Evolutionary conservation across 2,888 invertebrate genomes (phyloP).

Genomic region (Caenorhabditis doughertyi): DNA sequence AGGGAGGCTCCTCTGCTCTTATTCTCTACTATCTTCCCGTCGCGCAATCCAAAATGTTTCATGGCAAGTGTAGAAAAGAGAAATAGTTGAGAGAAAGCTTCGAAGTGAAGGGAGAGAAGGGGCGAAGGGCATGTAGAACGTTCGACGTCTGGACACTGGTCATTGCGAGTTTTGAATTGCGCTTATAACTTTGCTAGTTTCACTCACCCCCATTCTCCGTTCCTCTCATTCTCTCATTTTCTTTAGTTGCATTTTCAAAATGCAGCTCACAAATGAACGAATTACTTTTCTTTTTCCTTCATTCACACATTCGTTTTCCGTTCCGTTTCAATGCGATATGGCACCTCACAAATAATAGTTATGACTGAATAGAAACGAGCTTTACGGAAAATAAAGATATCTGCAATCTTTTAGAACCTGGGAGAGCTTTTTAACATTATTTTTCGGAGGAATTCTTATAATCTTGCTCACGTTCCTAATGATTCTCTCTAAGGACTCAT

Average conservation of each 20-base stretch:
- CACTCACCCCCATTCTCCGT: background rate
- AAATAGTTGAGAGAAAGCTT: slow-evolving; percentile 3
- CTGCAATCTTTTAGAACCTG: too few species aligned
- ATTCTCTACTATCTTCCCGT: slow-evolving; percentile 27
- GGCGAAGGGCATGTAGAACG: slow-evolving; percentile 17
- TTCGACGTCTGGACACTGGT: slow-evolving; percentile 50
- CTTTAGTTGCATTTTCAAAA: slow-evolving; percentile 29
- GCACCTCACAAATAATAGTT: slow-evolving; percentile 24
- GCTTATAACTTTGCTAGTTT: slow-evolving; percentile 47
- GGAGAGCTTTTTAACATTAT: too few species aligned
- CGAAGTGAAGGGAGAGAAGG: slow-evolving; percentile 11
- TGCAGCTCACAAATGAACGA: slow-evolving; percentile 22
- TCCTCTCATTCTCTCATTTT: slow-evolving; percentile 15
- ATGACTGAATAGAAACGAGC: slow-evolving; percentile 3
- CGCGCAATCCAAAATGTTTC: slow-evolving; percentile 58
- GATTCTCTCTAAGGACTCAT: too few species aligned
- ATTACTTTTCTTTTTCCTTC: slow-evolving; percentile 1
- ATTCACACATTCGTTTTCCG: slow-evolving; percentile 23
- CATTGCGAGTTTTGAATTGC: slow-evolving; percentile 52
- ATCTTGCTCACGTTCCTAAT: too few species aligned
- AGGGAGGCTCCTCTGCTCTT: slow-evolving; percentile 23
- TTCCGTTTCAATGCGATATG: slow-evolving; percentile 3
- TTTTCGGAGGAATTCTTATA: too few species aligned
- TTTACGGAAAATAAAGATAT: too few species aligned
- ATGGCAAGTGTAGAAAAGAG: slow-evolving; percentile 35